Base-by-base conservation (phyloP, 2,888 invertebrate species). In the Scaptomyza polygonia region DNA sequence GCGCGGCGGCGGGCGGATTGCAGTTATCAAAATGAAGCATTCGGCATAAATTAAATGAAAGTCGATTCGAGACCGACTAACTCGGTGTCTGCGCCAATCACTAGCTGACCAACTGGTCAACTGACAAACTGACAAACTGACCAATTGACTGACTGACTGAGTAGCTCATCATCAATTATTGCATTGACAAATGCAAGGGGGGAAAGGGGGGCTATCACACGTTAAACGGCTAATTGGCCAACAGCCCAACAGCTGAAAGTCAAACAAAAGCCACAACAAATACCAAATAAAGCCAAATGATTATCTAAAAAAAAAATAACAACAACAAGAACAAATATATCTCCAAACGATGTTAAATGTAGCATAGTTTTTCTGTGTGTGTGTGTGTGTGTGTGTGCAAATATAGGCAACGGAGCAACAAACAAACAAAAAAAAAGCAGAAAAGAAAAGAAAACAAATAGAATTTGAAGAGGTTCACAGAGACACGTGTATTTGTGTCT, bases 261-360 rank as follows among this genome's bases (percentile, higher is more conserved):
- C 82, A 86, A 85, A 82, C 82, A 82, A 87, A 81, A 76, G 76
- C 82, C 69, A 84, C 70, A 34, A 82, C 82, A 85, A 82, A 82
- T 82, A 72, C 72, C 85, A 82, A 39, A 76, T 81, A 78, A 85
- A 85, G 87, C 87, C 65, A 47, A 42, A 42, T 71, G 81, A 84
- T 72, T 77, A 70, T 57, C 49, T 34, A 54, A 30, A 14, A 36
- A 36, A 36, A 36, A 14, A n/a, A 39, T 3, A 39, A 16, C 32
- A n/a, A 48, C 64, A 66, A 65, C 61, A 63, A 47, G 61, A 72
- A 72, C 68, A 63, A 86, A 8, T 16, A 39, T 39, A 16, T 86
- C 69, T 81, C 69, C 79, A 79, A 79, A 87, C 86, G 86, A 83
- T 71, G 86, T 79, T 87, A 76, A 87, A 64, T 76, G 56, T 56